Evolutionary conservation across 2,797 vertebrate genomes (phyloP).

Genomic region (Peromyscus melanophrys): DNA sequence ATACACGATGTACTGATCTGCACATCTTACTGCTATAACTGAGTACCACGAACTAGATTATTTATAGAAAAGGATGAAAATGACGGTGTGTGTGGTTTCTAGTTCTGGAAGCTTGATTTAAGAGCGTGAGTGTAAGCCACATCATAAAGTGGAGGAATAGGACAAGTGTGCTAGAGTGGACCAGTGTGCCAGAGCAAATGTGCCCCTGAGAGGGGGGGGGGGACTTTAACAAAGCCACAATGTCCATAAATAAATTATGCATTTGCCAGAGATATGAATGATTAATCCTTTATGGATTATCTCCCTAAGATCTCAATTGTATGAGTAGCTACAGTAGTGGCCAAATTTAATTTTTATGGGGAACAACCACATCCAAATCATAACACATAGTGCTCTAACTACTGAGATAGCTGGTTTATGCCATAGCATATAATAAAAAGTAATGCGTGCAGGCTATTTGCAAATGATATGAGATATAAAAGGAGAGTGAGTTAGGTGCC

Average conservation of each 20-base stretch:
- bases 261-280: neutral
- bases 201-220: too few relatives aligned
- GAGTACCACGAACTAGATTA: neutral
- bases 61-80: neutral
- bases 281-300: neutral
- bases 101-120: neutral
- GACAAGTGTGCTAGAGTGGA: neutral
- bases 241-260: too few relatives aligned
- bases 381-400: neutral
- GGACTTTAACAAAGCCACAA: neutral
- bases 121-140: neutral
- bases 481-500: neutral
- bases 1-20: neutral
- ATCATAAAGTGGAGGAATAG: neutral
- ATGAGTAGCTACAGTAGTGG: neutral
- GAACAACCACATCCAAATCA: neutral
- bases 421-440: neutral
- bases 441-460: neutral
- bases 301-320: neutral
- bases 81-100: neutral
- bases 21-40: neutral
- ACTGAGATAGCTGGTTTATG: neutral
- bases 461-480: neutral
- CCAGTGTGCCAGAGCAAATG: neutral
- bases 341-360: neutral